Evolutionary conservation across 2,797 vertebrate genomes (phyloP).

Genomic region (Mareca strepera): DNA sequence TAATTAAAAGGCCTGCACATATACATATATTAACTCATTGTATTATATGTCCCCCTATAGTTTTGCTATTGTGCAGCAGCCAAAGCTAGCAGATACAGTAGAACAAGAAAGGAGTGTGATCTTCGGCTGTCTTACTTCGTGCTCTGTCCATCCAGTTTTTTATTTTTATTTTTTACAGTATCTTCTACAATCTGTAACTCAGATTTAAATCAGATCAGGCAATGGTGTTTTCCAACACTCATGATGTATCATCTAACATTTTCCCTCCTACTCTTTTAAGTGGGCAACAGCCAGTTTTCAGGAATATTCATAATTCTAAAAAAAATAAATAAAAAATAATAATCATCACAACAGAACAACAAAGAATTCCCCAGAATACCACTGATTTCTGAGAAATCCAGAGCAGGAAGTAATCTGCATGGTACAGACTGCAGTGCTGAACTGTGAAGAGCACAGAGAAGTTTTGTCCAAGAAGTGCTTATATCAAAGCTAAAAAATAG

Average conservation of each 20-base stretch:
- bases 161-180: no score
- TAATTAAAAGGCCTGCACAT: background rate
- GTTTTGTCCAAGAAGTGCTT: background rate
- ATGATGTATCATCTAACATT: background rate
- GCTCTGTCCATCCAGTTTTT: no score
- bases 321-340: background rate
- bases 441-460: background rate
- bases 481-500: background rate
- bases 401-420: background rate
- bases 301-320: background rate
- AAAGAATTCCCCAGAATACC: background rate
- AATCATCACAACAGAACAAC: background rate
- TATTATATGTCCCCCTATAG: background rate
- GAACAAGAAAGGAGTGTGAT: background rate
- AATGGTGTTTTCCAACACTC: background rate
- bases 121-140: background rate
- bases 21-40: background rate
- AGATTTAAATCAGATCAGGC: background rate
- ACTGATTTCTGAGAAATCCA: background rate
- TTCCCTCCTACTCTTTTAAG: background rate
- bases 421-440: background rate
- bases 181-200: background rate
- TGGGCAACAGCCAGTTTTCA: background rate
- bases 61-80: background rate
- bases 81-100: background rate